A percentile compares a stretch with the other conserved stretches of the same genome.
Conservation (phyloP, 2,797 vertebrate species). For the Thripadectes ignobilis region DNA sequence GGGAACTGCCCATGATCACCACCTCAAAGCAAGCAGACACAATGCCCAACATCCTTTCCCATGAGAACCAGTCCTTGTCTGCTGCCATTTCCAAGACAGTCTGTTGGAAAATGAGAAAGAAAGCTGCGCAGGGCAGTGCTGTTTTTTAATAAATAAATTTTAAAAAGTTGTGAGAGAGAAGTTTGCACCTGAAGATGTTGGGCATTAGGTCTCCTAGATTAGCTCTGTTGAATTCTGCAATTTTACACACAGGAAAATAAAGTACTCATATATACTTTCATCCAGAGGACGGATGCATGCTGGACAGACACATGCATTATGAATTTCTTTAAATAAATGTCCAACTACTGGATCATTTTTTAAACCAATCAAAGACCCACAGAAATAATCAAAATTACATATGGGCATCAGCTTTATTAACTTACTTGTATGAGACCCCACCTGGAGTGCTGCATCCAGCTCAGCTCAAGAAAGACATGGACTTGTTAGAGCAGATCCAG, state of each 20-base stretch:
- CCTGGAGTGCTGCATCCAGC: not conserved
- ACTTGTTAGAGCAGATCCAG: not conserved
- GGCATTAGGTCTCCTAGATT: not conserved
- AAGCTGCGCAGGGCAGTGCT: not conserved
- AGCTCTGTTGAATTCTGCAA: not conserved
- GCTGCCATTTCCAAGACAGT: not conserved
- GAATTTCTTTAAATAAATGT: not conserved
- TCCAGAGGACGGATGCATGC: not conserved
- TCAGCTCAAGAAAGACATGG: not conserved
- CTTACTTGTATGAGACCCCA: not conserved
- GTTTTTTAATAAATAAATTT: constrained; percentile 24
- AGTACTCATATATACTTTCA: too few relatives aligned
- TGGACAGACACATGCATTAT: not conserved
- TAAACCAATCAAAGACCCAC: accelerated
- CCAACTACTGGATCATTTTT: not conserved
- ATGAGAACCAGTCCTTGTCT: not conserved
- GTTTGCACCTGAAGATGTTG: not conserved
- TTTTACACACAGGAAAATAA: not conserved
- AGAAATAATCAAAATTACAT: accelerated
- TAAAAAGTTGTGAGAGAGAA: not conserved
- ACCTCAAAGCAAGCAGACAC: not conserved
- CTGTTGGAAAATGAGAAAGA: constrained; percentile 39
- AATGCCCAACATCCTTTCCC: not conserved
- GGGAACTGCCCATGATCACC: not conserved
- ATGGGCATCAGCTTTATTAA: not conserved